Conservation (phyloP, 2,113 vertebrate genomes). For the Saguinus midas region DNA sequence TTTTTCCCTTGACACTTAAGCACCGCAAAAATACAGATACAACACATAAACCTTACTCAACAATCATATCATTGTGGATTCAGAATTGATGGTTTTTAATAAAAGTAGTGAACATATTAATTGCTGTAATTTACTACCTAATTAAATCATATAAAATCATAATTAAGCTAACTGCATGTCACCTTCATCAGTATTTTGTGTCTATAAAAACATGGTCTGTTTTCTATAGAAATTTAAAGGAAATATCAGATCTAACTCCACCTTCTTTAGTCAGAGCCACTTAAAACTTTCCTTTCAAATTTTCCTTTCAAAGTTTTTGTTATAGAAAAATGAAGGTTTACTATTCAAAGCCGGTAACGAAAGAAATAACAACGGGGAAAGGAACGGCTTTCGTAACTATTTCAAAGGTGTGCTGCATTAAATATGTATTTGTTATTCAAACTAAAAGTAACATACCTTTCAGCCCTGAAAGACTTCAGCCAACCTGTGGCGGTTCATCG, state of each 20-base stretch:
- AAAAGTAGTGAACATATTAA: background rate
- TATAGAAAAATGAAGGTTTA: background rate
- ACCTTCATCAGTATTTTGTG: background rate
- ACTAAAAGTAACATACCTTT: background rate
- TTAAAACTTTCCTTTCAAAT: background rate
- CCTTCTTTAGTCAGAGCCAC: background rate
- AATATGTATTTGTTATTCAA: background rate
- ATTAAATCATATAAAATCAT: background rate
- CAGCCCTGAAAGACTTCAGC: too few species aligned
- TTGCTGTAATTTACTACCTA: background rate
- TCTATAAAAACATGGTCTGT: background rate
- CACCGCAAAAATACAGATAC: background rate
- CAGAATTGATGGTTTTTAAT: background rate
- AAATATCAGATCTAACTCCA: too few species aligned
- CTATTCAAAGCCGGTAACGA: background rate
- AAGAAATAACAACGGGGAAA: background rate
- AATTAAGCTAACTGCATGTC: background rate
- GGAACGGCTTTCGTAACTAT: background rate
- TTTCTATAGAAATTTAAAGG: background rate
- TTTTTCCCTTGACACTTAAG: background rate
- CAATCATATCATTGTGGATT: too few species aligned
- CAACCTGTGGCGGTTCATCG: fast-evolving
- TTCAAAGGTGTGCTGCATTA: background rate
- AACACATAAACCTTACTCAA: background rate
- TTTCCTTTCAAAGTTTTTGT: background rate